Evolutionary conservation across 2,888 invertebrate species (phyloP).

Genomic region (Torymus aiolomorphi): DNA sequence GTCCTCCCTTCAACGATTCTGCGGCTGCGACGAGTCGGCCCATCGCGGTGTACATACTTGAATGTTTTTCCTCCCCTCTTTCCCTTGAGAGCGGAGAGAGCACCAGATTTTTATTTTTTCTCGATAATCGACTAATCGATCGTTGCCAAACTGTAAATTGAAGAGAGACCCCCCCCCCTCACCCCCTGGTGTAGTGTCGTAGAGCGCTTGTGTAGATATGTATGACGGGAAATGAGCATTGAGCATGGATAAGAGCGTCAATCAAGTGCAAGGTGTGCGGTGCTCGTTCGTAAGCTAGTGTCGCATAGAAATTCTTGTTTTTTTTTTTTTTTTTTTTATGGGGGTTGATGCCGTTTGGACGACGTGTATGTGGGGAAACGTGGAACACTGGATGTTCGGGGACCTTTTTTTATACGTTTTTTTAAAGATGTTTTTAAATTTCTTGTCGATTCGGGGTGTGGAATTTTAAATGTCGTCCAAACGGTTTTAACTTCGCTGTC

Average conservation of each 20-base stretch:
- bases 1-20: constrained; percentile 5
- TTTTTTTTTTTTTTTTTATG: too few relatives aligned
- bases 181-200: constrained; percentile 7
- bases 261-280: too few relatives aligned
- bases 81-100: constrained; percentile 3
- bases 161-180: neutral
- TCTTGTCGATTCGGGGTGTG: too few relatives aligned
- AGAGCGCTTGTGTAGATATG: constrained; percentile 35
- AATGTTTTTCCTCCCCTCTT: constrained; percentile 19
- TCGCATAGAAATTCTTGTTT: too few relatives aligned
- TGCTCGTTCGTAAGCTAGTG: too few relatives aligned
- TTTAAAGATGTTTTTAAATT: too few relatives aligned
- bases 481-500: too few relatives aligned
- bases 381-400: too few relatives aligned
- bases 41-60: constrained; percentile 38
- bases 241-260: constrained; percentile 45
- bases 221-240: constrained; percentile 53
- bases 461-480: too few relatives aligned
- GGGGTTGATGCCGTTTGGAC: too few relatives aligned
- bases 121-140: constrained; percentile 39
- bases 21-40: constrained; percentile 2
- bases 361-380: too few relatives aligned
- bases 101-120: constrained; percentile 14
- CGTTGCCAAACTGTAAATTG: constrained; percentile 56
- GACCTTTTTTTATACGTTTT: too few relatives aligned